Base-by-base conservation (phyloP, 2,797 vertebrate genomes). In the Bucorvus abyssinicus region DNA sequence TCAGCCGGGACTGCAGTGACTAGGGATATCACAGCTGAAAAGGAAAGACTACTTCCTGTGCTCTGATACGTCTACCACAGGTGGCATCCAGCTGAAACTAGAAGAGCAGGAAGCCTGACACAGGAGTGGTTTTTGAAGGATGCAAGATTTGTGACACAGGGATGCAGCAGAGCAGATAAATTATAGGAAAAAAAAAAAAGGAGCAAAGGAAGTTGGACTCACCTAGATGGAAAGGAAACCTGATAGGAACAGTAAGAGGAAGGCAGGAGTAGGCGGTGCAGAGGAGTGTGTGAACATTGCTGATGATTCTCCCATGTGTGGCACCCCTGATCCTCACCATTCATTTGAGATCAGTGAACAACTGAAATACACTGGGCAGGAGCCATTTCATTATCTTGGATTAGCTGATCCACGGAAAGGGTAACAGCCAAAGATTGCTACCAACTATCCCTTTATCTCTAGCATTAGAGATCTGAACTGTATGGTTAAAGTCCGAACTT, bases 181-280 rank as follows among this genome's bases (percentile, higher is more conserved):
- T 53, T 42, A 76, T n/a, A 45, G 20, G 49, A 67, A 89, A 80
- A 40, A 75, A 70, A 52, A 73, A 57, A 34, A 45, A 79, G 89
- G 76, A 90, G 77, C 65, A 91, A 96, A 96, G 93, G 95, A 95
- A 95, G 74, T 93, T 71, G 71, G 84, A 95, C 96, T 95, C 95
- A 94, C 95, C 94, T 93, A 96, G 86, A 88, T 88, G 89, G 95
- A 95, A 96, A 95, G 84, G 95, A 93, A 94, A 95, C 24, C 81
- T 95, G 93, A 94, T 92, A 97, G 94, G 95, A 92, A 96, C 64
- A 96, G 80, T 97, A 92, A 95, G 86, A 94, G 94, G 90, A 96
- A 94, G 91, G 93, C 90, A 94, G 90, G 64, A 95, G 95, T 69
- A 94, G 88, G 94, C 86, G 94, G 81, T 94, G 91, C 93, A 95